These are phyloP conservation scores for Strix aluco DNA, from an alignment of 2,113 vertebrate genomes.

Conservation along the genomic window DNA sequence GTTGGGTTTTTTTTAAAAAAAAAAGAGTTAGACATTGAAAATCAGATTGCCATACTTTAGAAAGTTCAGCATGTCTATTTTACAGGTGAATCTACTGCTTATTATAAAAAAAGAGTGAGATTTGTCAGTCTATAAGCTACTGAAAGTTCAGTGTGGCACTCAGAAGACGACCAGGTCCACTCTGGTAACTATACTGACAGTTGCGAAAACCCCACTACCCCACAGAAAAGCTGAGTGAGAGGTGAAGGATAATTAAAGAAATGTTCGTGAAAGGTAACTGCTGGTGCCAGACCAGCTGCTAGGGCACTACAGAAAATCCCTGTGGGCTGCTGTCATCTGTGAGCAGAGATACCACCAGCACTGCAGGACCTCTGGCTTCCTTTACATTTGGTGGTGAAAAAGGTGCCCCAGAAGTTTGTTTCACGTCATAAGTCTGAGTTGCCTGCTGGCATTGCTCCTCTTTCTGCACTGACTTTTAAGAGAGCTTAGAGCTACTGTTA, in stretches of 20 bases:
- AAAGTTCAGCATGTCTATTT: no score
- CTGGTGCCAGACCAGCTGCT: neutral
- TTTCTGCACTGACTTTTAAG: neutral
- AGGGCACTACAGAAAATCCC: neutral
- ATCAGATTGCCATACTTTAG: no score
- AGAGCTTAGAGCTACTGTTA: neutral
- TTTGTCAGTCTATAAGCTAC: neutral
- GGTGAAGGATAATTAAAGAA: neutral
- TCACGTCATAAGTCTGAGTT: neutral
- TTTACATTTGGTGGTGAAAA: neutral
- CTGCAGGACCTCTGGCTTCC: neutral
- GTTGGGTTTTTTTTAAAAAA: no score
- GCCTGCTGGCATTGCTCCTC: neutral
- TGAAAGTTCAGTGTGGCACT: neutral
- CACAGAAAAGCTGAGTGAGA: neutral
- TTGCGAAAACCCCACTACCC: neutral
- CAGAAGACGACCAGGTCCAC: neutral
- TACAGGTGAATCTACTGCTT: no score
- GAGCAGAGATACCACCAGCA: neutral
- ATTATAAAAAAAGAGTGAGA: neutral
- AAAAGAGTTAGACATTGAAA: no score
- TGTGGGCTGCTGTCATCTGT: neutral
- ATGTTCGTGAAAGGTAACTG: neutral
- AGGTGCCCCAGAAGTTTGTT: neutral
- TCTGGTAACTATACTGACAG: neutral